These are phyloP conservation scores for Ctenopoma kingsleyae DNA, from an alignment of 2,797 vertebrate genomes.

Conservation along the genomic window DNA sequence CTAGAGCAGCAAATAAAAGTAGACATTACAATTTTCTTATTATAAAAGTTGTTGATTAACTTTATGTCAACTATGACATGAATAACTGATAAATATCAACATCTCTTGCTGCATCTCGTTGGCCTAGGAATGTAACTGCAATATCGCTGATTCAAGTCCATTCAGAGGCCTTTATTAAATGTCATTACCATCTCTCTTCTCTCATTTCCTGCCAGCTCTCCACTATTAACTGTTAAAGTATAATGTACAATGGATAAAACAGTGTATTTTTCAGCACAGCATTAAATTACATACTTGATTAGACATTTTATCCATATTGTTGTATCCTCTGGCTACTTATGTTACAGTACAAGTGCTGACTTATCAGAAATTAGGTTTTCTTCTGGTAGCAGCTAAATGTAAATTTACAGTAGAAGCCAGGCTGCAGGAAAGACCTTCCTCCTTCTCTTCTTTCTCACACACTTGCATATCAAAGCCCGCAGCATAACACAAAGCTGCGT, in stretches of 20 bases:
- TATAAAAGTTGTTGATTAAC: no score
- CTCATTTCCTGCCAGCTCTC: slow-evolving; percentile 11
- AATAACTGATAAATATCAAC: neutral
- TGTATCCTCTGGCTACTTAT: neutral
- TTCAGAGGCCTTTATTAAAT: neutral
- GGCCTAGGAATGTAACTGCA: neutral
- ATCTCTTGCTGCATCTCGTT: neutral
- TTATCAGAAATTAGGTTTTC: slow-evolving; percentile 19
- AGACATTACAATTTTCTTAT: no score
- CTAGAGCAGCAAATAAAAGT: no score
- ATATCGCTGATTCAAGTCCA: neutral
- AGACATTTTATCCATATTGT: neutral
- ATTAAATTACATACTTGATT: neutral
- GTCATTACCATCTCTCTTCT: neutral
- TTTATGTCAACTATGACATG: no score
- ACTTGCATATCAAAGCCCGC: slow-evolving; percentile 54
- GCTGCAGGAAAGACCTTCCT: slow-evolving; percentile 3
- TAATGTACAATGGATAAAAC: neutral
- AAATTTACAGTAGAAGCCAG: slow-evolving; percentile 12
- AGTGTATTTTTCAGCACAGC: accelerated
- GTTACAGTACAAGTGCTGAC: neutral
- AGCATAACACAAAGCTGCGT: slow-evolving; percentile 62
- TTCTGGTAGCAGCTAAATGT: slow-evolving; percentile 10
- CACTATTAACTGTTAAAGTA: neutral
- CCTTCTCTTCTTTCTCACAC: slow-evolving; percentile 13